Base-by-base conservation (phyloP, 2,113 vertebrate genomes). In the Dascyllus trimaculatus region DNA sequence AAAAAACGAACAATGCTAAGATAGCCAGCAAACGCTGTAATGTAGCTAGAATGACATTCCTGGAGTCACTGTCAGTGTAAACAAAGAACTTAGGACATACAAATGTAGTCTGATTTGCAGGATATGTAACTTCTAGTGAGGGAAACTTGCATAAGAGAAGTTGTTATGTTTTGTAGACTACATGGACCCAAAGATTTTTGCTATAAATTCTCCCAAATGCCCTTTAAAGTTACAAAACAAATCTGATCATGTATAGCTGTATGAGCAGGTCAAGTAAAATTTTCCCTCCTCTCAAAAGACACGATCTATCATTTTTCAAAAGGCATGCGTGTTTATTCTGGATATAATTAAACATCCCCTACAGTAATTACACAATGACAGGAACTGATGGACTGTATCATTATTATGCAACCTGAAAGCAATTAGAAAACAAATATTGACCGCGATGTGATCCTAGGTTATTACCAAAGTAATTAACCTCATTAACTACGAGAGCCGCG, bases 361-460 rank as follows among this genome's bases (percentile, higher is more conserved):
- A 57, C 60, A 82, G 69, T 76, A 89, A 88, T 89, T 84, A 89
- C 29, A 61, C 45, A 82, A 66, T 62, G 82, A 89, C 77, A 83
- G 24, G 61, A 87, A 89, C 49, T 85, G 83, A 92, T 90, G 81
- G 68, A 89, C 79, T 86, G 78, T 83, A 74, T 86, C 67, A 71
- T 88, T 85, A 84, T 86, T 85, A 78, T 71, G 88, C 75, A 90
- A 91, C 86, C 77, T 86, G 65, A 90, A 89, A 85, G 84, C 89
- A 90, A 90, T 91, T 89, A 89, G 71, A 88, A 92, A 88, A 89
- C 81, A 92, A 77, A 90, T 87, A 89, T 81, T 88, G 83, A 82
- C 78, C 71, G 45, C 85, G 88, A 82, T 86, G 77, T 85, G 85
- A 88, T 76, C 48, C 26, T 68, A 59, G 84, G 80, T 82, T 84